These are phyloP conservation scores for Pyrochroa serraticornis DNA, from an alignment of 2,888 invertebrate genomes.

Conservation along the genomic window DNA sequence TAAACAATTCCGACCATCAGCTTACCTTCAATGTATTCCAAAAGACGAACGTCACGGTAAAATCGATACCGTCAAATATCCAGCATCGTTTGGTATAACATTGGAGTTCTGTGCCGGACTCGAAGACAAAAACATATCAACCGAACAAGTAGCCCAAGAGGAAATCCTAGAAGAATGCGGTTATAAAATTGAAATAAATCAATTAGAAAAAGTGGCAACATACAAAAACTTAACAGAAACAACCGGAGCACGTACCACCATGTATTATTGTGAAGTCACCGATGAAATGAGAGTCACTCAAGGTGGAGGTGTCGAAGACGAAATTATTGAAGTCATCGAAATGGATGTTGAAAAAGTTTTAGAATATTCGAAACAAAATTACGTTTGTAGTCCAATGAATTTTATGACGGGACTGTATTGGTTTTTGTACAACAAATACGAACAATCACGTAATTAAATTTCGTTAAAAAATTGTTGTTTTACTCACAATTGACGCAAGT, in stretches of 20 bases:
- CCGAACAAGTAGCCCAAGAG: slow-evolving; percentile 78
- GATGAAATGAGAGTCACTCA: slow-evolving; percentile 74
- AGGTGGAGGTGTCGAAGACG: slow-evolving; percentile 83
- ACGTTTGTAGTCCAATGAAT: slow-evolving; percentile 71
- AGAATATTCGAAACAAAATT: slow-evolving; percentile 61
- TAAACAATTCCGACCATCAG: slow-evolving; percentile 87
- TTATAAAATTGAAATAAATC: slow-evolving; percentile 72
- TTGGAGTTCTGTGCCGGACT: slow-evolving; percentile 94
- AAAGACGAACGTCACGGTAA: slow-evolving; percentile 56
- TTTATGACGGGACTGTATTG: slow-evolving; percentile 77
- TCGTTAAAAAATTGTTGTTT: too few relatives aligned
- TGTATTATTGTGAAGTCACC: slow-evolving; percentile 88
- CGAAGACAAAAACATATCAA: slow-evolving; percentile 77
- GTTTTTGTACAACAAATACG: slow-evolving; percentile 67
- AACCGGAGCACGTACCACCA: slow-evolving; percentile 74
- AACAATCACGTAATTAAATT: not conserved
- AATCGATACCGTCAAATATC: slow-evolving; percentile 69
- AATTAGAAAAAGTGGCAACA: slow-evolving; percentile 68
- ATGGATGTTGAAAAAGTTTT: slow-evolving; percentile 74
- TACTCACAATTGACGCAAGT: too few relatives aligned
- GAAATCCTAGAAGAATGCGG: slow-evolving; percentile 94
- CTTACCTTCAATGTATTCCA: slow-evolving; percentile 73
- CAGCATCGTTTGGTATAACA: slow-evolving; percentile 74
- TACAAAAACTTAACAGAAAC: slow-evolving; percentile 79
- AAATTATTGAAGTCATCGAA: slow-evolving; percentile 89